These are phyloP conservation scores for Paramormyrops hopkinsi DNA, from an alignment of 2,797 vertebrate genomes.

Conservation along the genomic window DNA sequence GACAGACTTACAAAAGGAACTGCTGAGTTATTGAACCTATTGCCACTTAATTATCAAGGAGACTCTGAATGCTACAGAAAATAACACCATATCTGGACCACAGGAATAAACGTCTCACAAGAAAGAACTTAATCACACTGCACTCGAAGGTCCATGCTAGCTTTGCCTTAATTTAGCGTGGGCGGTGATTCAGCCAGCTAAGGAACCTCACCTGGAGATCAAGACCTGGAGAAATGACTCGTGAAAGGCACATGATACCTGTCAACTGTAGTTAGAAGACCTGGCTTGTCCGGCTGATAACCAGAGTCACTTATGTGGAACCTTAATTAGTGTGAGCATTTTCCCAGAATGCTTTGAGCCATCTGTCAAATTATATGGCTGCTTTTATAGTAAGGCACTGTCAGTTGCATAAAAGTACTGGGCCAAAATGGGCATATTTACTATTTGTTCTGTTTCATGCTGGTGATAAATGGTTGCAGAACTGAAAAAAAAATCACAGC, in stretches of 20 bases:
- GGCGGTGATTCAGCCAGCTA: background rate
- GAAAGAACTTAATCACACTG: background rate
- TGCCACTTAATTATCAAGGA: background rate
- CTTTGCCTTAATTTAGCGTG: background rate
- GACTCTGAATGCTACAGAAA: background rate
- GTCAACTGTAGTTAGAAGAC: background rate
- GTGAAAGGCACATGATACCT: background rate
- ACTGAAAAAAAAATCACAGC: background rate
- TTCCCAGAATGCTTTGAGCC: background rate
- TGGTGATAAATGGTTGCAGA: background rate
- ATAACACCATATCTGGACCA: background rate
- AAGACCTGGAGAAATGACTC: background rate
- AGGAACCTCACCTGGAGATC: background rate
- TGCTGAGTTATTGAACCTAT: background rate
- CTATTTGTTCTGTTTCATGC: background rate
- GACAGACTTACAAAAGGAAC: background rate
- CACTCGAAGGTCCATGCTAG: background rate
- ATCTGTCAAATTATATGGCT: background rate
- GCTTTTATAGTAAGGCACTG: background rate
- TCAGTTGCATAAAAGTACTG: background rate
- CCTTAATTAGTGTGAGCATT: background rate
- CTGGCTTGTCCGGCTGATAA: background rate
- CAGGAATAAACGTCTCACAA: background rate
- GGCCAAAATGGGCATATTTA: background rate
- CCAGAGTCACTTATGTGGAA: background rate